A percentile compares a stretch with the other conserved stretches of the same genome.
Conservation (phyloP, 2,888 invertebrate species). For the Polia nebulosa region DNA sequence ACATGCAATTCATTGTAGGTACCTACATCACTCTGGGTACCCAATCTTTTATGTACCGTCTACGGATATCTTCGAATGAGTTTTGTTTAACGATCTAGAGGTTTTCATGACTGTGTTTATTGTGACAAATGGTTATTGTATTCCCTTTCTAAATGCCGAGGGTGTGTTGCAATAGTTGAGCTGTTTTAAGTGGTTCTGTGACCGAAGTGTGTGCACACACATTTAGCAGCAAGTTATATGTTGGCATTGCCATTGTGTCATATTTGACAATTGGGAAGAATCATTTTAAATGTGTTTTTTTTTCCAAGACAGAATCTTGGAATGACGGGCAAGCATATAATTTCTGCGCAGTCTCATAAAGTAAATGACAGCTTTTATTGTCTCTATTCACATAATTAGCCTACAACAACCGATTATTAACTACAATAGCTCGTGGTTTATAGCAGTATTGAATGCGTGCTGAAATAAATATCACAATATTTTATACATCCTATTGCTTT, state of each 20-base stretch:
- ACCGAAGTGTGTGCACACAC: constrained; percentile 21
- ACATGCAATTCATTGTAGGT: constrained; percentile 46
- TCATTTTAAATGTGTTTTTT: background rate
- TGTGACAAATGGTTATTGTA: constrained; percentile 21
- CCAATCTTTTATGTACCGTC: constrained; percentile 26
- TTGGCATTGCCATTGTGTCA: constrained; percentile 16
- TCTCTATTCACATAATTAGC: constrained; percentile 27
- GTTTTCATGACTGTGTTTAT: constrained; percentile 17
- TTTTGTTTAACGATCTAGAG: constrained; percentile 19
- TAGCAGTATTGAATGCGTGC: constrained; percentile 30
- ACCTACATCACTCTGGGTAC: constrained; percentile 33
- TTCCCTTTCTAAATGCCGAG: constrained; percentile 31
- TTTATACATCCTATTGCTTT: constrained; percentile 34
- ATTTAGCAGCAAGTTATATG: constrained; percentile 31
- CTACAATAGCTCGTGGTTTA: constrained; percentile 33
- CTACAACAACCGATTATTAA: constrained; percentile 28
- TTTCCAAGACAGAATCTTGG: background rate
- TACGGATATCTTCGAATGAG: constrained; percentile 35
- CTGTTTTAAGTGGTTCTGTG: constrained; percentile 13
- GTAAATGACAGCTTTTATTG: constrained; percentile 37
- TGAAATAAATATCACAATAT: constrained; percentile 42
- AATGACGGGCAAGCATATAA: constrained; percentile 5
- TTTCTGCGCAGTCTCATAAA: constrained; percentile 25
- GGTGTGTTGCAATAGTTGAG: constrained; percentile 26
- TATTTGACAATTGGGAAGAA: constrained; percentile 25